phyloP scores from a whole-genome alignment of 2,888 invertebrate genomes.

The Nephrocerus scutellatus region DNA sequence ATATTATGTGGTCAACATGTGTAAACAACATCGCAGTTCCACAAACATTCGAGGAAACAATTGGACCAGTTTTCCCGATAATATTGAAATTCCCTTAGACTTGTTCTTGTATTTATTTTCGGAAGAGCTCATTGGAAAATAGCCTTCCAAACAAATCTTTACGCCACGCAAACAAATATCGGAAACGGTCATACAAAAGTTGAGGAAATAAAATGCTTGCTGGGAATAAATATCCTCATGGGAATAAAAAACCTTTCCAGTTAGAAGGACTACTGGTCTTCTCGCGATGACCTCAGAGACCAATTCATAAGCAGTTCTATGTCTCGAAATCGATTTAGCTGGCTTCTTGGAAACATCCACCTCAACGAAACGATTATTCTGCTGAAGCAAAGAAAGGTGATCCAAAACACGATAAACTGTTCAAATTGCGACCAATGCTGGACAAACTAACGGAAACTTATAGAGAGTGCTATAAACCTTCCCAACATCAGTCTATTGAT shows the following conservation, averaged over 20 bases:
- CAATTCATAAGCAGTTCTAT: too few relatives aligned
- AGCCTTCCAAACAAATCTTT: not conserved
- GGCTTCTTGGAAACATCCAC: slow-evolving; percentile 1
- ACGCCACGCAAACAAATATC: too few relatives aligned
- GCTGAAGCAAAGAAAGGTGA: not conserved
- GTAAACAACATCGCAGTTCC: not conserved
- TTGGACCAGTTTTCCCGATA: slow-evolving; percentile 2
- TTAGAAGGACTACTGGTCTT: slow-evolving; percentile 4
- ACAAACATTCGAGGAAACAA: not conserved
- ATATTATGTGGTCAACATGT: not conserved
- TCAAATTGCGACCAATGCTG: not conserved
- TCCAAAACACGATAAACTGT: slow-evolving; percentile 1
- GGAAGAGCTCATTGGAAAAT: not conserved
- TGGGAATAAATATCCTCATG: too few relatives aligned
- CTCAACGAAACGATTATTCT: not conserved
- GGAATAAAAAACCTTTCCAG: slow-evolving; percentile 1
- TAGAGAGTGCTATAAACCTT: slow-evolving; percentile 1
- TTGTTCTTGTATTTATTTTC: slow-evolving; percentile 1
- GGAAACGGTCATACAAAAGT: too few relatives aligned
- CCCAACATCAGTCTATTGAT: slow-evolving; percentile 21
- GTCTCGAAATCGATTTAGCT: too few relatives aligned
- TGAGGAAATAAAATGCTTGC: not conserved
- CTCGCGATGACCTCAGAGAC: not conserved
- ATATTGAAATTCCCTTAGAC: slow-evolving; percentile 1
- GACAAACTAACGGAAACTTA: not conserved